Base-by-base conservation (phyloP, 1,140 invertebrate species). In the Nasonia giraulti region DNA sequence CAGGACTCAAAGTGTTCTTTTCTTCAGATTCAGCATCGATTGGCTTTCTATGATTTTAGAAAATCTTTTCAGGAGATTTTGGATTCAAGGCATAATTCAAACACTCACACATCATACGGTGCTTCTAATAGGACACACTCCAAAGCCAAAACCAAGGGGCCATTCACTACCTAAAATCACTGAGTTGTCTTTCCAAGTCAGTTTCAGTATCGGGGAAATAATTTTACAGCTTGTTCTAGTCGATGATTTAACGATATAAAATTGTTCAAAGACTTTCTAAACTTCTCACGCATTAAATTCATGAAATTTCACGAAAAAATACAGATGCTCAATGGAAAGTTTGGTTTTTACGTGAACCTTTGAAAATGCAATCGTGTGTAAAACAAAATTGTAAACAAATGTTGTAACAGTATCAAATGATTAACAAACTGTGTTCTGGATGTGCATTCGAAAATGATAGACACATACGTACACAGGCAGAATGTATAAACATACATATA, bases 121-220 rank as follows among this genome's bases (percentile, higher is more conserved):
- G 20, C 23, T 80, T 80, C 50, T 80, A 84, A 55, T 79, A 71
- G 40, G 11, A 33, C 62, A 77, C 62, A 17, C 68, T 40, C 50
- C 40, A 40, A 85, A 77, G 74, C 44, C 73, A 78, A 78, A 80
- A 69, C 80, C 44, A 86, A 86, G 80, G 85, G 80, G 76, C 85
- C 85, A 86, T 86, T 86, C 85, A 86, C 85, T 83, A 80, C 68
- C 8, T 27, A 85, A 33, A 84, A 71, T n/a, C 27, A 85, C 69
- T 80, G 68, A 79, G 10, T 23, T 66, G 44, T 83, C 66, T 47
- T 12, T 12, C 33, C 62, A 23, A 74, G n/a, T 74, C 33, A 80
- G 69, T 74, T 79, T 23, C 37, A 6, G 27, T 27, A 78, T 33
- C 27, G 5, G n/a, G n/a, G 14, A 37, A 62, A 31, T 33, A 14